Evolutionary conservation across 2,113 vertebrate species (phyloP).

Genomic region (Campylorhamphus procurvoides): DNA sequence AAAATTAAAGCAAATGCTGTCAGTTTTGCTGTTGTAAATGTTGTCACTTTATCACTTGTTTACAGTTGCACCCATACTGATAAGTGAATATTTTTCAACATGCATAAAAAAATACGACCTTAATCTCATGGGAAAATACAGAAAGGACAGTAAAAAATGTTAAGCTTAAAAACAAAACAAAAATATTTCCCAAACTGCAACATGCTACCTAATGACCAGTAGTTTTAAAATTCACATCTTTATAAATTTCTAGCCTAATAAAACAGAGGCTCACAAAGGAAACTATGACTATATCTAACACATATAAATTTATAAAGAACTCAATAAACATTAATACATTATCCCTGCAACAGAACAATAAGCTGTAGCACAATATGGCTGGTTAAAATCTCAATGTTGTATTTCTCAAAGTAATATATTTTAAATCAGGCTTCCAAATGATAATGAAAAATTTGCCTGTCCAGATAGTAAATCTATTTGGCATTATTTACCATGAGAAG

Average conservation of each 20-base stretch:
- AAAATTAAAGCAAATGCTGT: conserved; percentile 85
- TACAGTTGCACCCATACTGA: conserved; percentile 80
- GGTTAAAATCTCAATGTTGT: conserved; percentile 56
- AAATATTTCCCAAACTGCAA: conserved; percentile 41
- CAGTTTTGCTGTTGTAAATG: conserved; percentile 79
- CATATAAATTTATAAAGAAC: conserved; percentile 26
- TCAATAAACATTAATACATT: conserved; percentile 47
- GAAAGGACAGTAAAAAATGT: conserved; percentile 50
- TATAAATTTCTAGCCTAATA: conserved; percentile 59
- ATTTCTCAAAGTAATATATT: conserved; percentile 72
- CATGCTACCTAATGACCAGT: conserved; percentile 45
- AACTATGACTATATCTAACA: neutral
- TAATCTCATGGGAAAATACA: conserved; percentile 69
- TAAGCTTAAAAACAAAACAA: conserved; percentile 41
- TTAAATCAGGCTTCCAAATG: conserved; percentile 48
- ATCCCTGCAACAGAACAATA: conserved; percentile 56
- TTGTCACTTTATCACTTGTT: conserved; percentile 84
- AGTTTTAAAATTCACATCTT: conserved; percentile 31
- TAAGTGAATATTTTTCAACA: conserved; percentile 84
- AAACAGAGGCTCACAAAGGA: conserved; percentile 49
- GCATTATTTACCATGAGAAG: conserved; percentile 37
- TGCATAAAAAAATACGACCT: conserved; percentile 76
- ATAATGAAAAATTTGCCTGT: conserved; percentile 52
- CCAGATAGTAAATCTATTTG: conserved; percentile 53
- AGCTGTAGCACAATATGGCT: conserved; percentile 48